Base-by-base conservation (phyloP, 2,113 vertebrate species). In the Rhea pennata region DNA sequence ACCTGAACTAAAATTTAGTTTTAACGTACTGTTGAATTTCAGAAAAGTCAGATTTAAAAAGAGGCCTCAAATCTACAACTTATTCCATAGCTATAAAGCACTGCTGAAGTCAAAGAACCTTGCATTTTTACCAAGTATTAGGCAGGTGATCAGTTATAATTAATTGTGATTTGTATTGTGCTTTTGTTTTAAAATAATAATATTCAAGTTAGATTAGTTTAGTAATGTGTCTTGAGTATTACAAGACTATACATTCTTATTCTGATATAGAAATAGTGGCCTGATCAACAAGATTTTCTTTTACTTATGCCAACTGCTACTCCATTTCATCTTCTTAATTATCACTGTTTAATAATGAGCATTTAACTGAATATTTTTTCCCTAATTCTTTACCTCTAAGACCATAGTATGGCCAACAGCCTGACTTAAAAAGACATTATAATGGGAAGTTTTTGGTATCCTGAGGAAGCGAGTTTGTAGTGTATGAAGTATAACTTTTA, bases 401-500 rank as follows among this genome's bases (percentile, higher is more conserved):
- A 71, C 73, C 54, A 39, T 12, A 69, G 15, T 79, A 51, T 87
- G 86, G 40, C 64, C 51, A 59, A 31, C 7, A 91, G 46, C 39
- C 66, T 91, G 51, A 66, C 66, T n/a, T 72, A 87, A 11, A 67
- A 79, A 31, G 23, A 51, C 72, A 13, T 96, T 93, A 85, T 48
- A 67, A 33, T 90, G 48, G 87, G 74, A 91, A 56, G 56, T 83
- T 94, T 88, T 90, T 81, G n/a, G 36, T 89, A 76, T 70, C 81
- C 77, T 92, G 44, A 92, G 70, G 82, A 85, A 95, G 79, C 16
- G 29, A 95, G 77, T 56, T 92, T 64, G 39, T 36, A 91, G 40
- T 73, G 61, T 92, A 46, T n/a, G 42, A 94, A 97, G 88, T 89
- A 81, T 72, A 79, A 46, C 51, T 90, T 88, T 88, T 89, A 94